phyloP scores from a whole-genome alignment of 2,888 invertebrate genomes.

The Tetheella fluctuosa region DNA sequence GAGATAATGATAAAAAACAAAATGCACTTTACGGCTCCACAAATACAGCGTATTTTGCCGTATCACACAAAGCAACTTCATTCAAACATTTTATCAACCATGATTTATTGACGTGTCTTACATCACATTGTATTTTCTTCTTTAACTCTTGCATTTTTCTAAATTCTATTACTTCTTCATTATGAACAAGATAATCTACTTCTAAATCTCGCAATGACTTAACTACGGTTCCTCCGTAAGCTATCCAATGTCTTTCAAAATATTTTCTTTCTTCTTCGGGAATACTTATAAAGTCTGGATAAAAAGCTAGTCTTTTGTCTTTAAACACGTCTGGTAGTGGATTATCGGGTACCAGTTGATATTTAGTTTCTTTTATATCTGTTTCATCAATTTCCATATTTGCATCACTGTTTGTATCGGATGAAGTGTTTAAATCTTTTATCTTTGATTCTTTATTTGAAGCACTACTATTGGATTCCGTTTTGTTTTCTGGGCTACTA shows the following conservation, averaged over 20 bases:
- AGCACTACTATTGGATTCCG: constrained; percentile 20
- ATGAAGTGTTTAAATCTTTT: constrained; percentile 13
- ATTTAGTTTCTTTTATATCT: constrained; percentile 26
- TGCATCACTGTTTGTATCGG: constrained; percentile 11
- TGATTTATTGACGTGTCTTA: constrained; percentile 66
- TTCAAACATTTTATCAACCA: constrained; percentile 74
- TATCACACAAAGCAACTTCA: constrained; percentile 60
- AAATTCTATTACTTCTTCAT: constrained; percentile 51
- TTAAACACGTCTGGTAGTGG: constrained; percentile 69
- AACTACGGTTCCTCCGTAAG: constrained; percentile 82
- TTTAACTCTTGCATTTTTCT: constrained; percentile 58
- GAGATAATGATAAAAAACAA: constrained; percentile 14
- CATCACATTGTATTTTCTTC: constrained; percentile 48
- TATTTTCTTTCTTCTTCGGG: constrained; percentile 61
- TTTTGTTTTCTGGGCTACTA: constrained; percentile 21
- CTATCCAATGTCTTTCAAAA: constrained; percentile 86
- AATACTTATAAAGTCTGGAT: constrained; percentile 76
- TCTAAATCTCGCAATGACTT: constrained; percentile 63
- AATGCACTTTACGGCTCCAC: constrained; percentile 44
- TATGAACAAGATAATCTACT: constrained; percentile 70
- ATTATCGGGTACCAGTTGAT: constrained; percentile 51
- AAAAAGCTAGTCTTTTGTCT: constrained; percentile 67
- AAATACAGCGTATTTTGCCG: constrained; percentile 58
- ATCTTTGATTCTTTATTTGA: constrained; percentile 20
- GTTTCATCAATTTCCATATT: constrained; percentile 22